Evolutionary conservation across 2,113 vertebrate species (phyloP).

Genomic region (Cynopterus brachyotis): DNA sequence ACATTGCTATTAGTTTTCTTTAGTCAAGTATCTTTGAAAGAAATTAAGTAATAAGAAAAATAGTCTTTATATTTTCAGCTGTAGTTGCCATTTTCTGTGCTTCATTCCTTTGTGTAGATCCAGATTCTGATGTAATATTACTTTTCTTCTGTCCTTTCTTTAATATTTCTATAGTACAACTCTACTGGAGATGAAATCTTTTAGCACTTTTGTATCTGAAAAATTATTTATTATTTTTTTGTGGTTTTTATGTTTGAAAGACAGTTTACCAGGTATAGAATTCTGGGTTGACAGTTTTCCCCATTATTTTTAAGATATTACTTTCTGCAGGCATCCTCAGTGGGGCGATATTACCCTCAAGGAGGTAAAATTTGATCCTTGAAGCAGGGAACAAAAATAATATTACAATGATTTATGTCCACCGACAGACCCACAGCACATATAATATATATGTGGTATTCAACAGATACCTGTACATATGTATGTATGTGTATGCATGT

Average conservation of each 20-base stretch:
- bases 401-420: neutral
- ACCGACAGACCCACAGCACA: neutral
- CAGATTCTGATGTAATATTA: neutral
- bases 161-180: neutral
- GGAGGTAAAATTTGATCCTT: neutral
- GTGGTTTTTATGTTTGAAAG: neutral
- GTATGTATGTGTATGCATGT: neutral
- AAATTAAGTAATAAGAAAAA: neutral
- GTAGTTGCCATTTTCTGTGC: neutral
- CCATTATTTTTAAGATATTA: neutral
- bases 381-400: accelerated
- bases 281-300: neutral
- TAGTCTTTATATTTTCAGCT: neutral
- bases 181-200: neutral
- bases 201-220: neutral
- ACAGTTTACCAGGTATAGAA: neutral
- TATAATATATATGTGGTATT: neutral
- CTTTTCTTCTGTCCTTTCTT: neutral
- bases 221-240: neutral
- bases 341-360: neutral
- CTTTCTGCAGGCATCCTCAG: neutral
- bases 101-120: neutral
- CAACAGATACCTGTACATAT: neutral
- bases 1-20: neutral
- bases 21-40: neutral